Base-by-base conservation (phyloP, 1,140 invertebrate species). In the Bradynema listronoti region DNA sequence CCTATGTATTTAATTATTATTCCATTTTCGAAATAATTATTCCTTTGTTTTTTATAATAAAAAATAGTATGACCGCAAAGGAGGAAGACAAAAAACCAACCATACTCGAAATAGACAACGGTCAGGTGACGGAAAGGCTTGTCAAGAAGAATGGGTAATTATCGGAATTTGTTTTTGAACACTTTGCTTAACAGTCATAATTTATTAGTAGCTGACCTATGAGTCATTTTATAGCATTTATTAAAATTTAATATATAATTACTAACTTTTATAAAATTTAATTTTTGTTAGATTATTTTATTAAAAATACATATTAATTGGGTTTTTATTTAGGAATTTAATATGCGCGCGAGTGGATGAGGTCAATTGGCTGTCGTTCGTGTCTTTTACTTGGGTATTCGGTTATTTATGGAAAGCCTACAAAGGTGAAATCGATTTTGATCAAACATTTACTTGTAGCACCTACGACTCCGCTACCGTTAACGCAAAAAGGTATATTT, bases 391-490 rank as follows among this genome's bases (percentile, higher is more conserved):
- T 4, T 69, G 67, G 67, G 60, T 69, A 16, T 69, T 69, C 45
- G 22, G 41, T 14, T 69, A 57, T 34, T 45, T 69, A 32, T 69
- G 67, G 67, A 42, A 56, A n/a, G 42, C 64, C 1, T 69, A 65
- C 39, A 51, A 45, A 32, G 58, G 52, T 34, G 36, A 27, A 46
- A 19, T 68, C 2, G 47, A 51, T 30, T 36, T 34, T 1, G 19
- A 47, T 36, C 49, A 22, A 30, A 16, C 27, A 5, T 66, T 56
- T 61, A 36, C 29, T 14, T 72, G 68, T 33, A 67, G 61, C 42
- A 72, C 72, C 34, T 69, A 71, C 29, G 67, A 69, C 30, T 66
- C 68, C 22, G 53, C 67, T 27, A 69, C 65, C 62, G 68, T 69
- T 27, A 69, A 69, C 50, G 52, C 57, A 24, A 60, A 63, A 16